These are phyloP conservation scores for Camelus dromedarius DNA, from an alignment of 2,113 vertebrate genomes.

Conservation along the genomic window DNA sequence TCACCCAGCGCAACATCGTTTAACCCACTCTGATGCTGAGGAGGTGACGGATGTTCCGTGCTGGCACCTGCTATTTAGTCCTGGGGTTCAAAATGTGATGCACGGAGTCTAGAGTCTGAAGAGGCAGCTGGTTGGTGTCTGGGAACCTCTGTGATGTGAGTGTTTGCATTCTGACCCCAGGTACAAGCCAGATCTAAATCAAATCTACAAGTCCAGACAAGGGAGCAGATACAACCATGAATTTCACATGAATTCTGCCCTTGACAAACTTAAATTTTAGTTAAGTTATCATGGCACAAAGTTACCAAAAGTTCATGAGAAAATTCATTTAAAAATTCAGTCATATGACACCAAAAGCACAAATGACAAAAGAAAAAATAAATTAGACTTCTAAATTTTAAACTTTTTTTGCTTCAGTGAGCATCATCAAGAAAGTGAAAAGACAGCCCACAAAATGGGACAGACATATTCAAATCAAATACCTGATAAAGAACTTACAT, in stretches of 20 bases:
- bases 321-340: neutral
- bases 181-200: neutral
- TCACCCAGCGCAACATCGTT: fast-evolving
- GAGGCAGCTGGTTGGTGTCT: neutral
- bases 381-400: neutral
- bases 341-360: neutral
- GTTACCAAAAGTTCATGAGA: neutral
- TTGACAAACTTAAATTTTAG: neutral
- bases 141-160: neutral
- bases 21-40: neutral
- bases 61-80: neutral
- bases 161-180: neutral
- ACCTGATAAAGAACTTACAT: neutral
- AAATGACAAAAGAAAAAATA: conserved; percentile 9
- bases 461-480: neutral
- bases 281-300: neutral
- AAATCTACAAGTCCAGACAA: neutral
- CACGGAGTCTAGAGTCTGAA: neutral
- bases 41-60: neutral
- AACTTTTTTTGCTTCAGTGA: neutral
- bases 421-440: conserved; percentile 3
- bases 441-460: neutral
- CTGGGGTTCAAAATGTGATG: fast-evolving
- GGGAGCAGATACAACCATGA: neutral
- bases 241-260: neutral